These are phyloP conservation scores for Parthenolecanium corni DNA, from an alignment of 2,888 invertebrate species.

Conservation along the genomic window DNA sequence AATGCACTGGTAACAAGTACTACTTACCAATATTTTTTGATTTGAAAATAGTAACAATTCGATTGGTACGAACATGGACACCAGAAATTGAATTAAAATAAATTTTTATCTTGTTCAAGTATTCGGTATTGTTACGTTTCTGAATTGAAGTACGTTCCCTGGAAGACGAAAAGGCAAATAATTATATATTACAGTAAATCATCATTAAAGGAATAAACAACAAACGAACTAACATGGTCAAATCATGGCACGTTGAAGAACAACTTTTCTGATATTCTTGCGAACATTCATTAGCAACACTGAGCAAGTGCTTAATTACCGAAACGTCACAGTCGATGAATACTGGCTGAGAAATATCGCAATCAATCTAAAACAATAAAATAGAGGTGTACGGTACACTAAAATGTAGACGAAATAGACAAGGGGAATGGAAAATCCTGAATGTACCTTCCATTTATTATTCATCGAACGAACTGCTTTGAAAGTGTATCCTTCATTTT, in stretches of 20 bases:
- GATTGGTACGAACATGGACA: not conserved
- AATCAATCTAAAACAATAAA: conserved; percentile 1
- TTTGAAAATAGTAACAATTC: conserved; percentile 3
- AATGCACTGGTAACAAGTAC: not conserved
- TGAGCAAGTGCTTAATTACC: not conserved
- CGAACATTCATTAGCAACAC: not conserved
- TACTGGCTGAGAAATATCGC: not conserved
- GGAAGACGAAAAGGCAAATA: not conserved
- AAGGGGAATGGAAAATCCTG: no score
- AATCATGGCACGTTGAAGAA: no score
- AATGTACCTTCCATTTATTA: conserved; percentile 7
- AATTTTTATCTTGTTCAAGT: not conserved
- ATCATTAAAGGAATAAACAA: not conserved
- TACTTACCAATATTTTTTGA: not conserved
- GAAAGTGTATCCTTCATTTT: conserved; percentile 1
- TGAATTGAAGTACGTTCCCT: not conserved
- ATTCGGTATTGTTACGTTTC: not conserved
- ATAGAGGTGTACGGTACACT: no score
- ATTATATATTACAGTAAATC: not conserved
- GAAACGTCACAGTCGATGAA: conserved; percentile 6
- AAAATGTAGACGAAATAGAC: no score
- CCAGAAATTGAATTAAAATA: not conserved
- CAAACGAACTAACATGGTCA: not conserved
- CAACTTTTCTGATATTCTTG: not conserved
- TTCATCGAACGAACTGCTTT: not conserved